phyloP scores from a whole-genome alignment of 2,888 invertebrate species.

The Saturnia japonica region DNA sequence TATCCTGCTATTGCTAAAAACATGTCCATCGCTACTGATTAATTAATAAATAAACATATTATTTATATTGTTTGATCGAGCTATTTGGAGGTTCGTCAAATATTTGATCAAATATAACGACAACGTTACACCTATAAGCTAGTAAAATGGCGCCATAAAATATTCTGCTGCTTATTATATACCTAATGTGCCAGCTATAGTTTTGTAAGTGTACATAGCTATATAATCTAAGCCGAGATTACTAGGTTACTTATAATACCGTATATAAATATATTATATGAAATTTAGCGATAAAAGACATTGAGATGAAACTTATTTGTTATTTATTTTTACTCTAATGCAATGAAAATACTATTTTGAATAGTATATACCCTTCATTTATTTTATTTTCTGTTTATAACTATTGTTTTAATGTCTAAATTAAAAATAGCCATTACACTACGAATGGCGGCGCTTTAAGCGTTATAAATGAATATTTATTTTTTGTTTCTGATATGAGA shows the following conservation, averaged over 20 bases:
- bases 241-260: neutral
- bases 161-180: slow-evolving; percentile 30
- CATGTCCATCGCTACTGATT: neutral
- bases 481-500: slow-evolving; percentile 60
- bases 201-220: slow-evolving; percentile 62
- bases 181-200: slow-evolving; percentile 73
- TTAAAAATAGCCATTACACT: neutral
- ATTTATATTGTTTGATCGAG: neutral
- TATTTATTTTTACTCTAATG: neutral
- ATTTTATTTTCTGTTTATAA: neutral
- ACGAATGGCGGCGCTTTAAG: slow-evolving; percentile 2
- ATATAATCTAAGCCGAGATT: slow-evolving; percentile 30
- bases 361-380: neutral
- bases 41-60: neutral
- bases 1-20: neutral
- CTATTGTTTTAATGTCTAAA: neutral
- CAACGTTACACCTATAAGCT: neutral
- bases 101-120: neutral
- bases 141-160: slow-evolving; percentile 8
- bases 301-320: neutral
- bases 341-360: neutral
- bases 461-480: slow-evolving; percentile 38
- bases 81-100: neutral
- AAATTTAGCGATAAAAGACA: slow-evolving; percentile 3
- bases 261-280: neutral